Conservation (phyloP, 2,888 invertebrate species). For the Andrena dorsata region DNA sequence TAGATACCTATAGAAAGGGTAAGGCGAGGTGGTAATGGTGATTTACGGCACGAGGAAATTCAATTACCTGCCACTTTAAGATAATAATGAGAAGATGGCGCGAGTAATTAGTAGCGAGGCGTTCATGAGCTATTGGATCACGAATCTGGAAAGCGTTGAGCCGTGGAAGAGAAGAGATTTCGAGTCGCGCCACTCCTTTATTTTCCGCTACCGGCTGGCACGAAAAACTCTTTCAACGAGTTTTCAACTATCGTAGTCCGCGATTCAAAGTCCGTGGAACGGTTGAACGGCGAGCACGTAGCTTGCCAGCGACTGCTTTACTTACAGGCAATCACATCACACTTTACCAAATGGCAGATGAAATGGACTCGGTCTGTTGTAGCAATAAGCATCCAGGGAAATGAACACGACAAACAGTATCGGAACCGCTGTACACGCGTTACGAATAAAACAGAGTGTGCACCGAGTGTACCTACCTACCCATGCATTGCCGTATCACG, state of each 20-base stretch:
- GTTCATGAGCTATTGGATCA: conserved; percentile 52
- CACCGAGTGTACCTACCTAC: not conserved
- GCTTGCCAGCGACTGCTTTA: conserved; percentile 13
- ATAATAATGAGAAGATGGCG: conserved; percentile 63
- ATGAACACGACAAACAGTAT: not conserved
- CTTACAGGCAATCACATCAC: conserved; percentile 3
- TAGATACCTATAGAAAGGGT: not conserved
- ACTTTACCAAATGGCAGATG: not conserved
- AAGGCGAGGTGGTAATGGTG: not conserved
- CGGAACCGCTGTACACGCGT: not conserved
- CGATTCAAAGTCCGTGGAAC: conserved; percentile 25
- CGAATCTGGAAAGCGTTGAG: conserved; percentile 50
- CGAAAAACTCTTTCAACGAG: conserved; percentile 23
- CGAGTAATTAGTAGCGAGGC: conserved; percentile 64
- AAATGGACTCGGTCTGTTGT: not conserved
- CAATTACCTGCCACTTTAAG: conserved; percentile 60
- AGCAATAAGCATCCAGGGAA: conserved; percentile 9
- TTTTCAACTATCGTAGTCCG: conserved; percentile 20
- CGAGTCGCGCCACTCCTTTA: conserved; percentile 32
- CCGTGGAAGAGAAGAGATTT: conserved; percentile 53
- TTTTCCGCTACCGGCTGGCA: conserved; percentile 23
- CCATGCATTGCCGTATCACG: too few relatives aligned
- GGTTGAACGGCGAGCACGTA: not conserved
- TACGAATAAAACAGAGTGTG: not conserved
- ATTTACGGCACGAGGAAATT: conserved; percentile 30